Conservation (phyloP, 35 echinoderm and acorn worm species). For the Eucidaris tribuloides region DNA sequence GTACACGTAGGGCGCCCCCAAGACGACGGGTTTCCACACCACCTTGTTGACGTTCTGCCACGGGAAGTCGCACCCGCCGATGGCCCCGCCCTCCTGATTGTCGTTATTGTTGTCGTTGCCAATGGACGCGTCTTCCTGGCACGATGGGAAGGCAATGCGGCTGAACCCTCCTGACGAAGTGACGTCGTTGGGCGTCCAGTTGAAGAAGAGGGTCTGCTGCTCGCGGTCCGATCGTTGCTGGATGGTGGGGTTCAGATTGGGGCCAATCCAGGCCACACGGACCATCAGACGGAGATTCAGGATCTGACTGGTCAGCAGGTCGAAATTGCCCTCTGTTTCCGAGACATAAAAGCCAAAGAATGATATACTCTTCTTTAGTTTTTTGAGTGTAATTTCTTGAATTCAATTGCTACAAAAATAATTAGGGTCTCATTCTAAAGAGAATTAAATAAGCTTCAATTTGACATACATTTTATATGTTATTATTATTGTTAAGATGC, state of each 20-base stretch:
- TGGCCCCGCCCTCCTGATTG: neutral
- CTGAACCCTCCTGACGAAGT: conserved; percentile 4
- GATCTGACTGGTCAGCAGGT: conserved; percentile 19
- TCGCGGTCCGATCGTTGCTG: conserved; percentile 4
- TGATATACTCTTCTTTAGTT: too few relatives aligned
- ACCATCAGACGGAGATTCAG: conserved; percentile 14
- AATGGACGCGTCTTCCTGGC: neutral
- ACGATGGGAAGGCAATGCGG: conserved; percentile 26
- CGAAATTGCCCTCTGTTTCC: conserved; percentile 27
- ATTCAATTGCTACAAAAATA: too few relatives aligned
- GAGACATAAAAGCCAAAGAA: too few relatives aligned
- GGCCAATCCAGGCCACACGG: conserved; percentile 30
- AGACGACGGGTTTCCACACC: neutral
- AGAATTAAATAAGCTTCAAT: too few relatives aligned
- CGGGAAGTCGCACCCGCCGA: conserved; percentile 8
- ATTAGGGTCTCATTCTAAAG: too few relatives aligned
- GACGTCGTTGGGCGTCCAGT: conserved; percentile 23
- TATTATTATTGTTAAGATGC: too few relatives aligned
- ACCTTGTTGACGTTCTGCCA: conserved; percentile 25
- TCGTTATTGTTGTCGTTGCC: too few relatives aligned
- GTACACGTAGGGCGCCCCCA: neutral
- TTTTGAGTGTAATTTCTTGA: too few relatives aligned
- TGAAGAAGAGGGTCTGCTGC: conserved; percentile 15
- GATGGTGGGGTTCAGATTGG: neutral
- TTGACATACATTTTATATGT: too few relatives aligned